Evolutionary conservation across 2,113 vertebrate species (phyloP), one percentile per base, ranked within the genome.

Genomic region (Sciurus niger): DNA sequence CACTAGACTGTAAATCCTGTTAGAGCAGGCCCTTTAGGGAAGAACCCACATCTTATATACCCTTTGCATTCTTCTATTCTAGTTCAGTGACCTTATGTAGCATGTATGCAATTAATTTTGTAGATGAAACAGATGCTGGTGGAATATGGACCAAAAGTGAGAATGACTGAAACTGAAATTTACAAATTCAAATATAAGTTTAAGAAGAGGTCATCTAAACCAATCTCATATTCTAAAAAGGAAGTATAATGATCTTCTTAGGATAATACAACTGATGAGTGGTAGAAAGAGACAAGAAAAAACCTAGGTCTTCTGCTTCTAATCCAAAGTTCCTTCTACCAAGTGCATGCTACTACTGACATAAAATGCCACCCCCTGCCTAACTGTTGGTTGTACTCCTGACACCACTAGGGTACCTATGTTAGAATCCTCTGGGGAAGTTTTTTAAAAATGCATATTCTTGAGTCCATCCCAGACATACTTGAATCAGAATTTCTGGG

Each of bases 341-440:
- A 92, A 60, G 53, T 30, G 28, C 72, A 82, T 0, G 30, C 37
- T 58, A 91, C 58, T 88, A 48, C 51, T 28, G 60, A 95, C 20
- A 77, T 34, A 43, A 93, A 90, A 90, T 43, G 80, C 84, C 37
- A 86, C 93, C 90, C 78, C 22, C 11, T 83, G 84, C 22, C 89
- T 79, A 55, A 70, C 13, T 28, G 18, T 85, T 40, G 73, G 78
- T 28, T 9, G 73, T 24, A 74, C 28, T 96, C 25, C 72, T 94
- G 48, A 89, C 10, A 93, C 73, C 51, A 88, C 68, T 25, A 93
- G 6, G 83, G 55, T 14, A 86, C 48, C 24, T 88, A 83, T 78
- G 96, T 82, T 83, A 96, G 93, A 97, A 96, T 96, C 97, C 73
- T 92, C 97, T 96, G 94, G 93, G 94, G 89, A 95, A 87, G 74